Base-by-base conservation (phyloP, 2,113 vertebrate species). In the Emydura subglobosa region DNA sequence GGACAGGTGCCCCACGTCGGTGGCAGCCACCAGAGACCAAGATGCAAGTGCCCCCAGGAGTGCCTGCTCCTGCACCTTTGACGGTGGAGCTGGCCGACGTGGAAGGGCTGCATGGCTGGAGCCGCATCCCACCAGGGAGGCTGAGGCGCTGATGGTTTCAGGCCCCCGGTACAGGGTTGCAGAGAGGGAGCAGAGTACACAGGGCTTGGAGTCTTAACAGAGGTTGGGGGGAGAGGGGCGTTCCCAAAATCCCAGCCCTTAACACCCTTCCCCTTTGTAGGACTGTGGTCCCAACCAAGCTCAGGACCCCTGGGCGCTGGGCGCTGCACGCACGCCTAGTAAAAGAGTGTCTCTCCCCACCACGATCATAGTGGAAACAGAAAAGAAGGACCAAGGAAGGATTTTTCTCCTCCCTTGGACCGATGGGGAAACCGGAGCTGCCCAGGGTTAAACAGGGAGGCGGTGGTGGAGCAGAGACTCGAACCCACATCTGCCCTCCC, bases 381-480 rank as follows among this genome's bases (percentile, higher is more conserved):
- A 80, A 44, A n/a, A 10, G 13, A 51, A 24, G 72, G 39, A 24
- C 24, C 47, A 44, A n/a, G 8, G 13, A 51, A 24, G 72, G 39
- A 24, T 42, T 78, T 78, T 27, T 14, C 21, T 27, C 24, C 21
- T 76, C 39, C 24, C 22, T 7, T 27, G 42, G 24, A 27, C 24
- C 27, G 24, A 27, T 1, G 12, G 5, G 25, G 74, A 29, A 25
- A 27, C 10, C 74, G 14, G 42, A 78, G 14, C 49, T 50, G 81
- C 49, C 39, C n/a, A 6, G 19, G n/a, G n/a, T 59, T 50, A 49
- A 17, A 22, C 7, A 29, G 90, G 53, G 47, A 39, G 13, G 50
- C 4, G n/a, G 21, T 4, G 68, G 31, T 57, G 25, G 39, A 55
- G 16, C 17, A 2, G 1, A 13, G 47, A 13, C 2, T 42, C 11